Conservation (phyloP, 2,113 vertebrate species). For the Synchiropus splendidus region DNA sequence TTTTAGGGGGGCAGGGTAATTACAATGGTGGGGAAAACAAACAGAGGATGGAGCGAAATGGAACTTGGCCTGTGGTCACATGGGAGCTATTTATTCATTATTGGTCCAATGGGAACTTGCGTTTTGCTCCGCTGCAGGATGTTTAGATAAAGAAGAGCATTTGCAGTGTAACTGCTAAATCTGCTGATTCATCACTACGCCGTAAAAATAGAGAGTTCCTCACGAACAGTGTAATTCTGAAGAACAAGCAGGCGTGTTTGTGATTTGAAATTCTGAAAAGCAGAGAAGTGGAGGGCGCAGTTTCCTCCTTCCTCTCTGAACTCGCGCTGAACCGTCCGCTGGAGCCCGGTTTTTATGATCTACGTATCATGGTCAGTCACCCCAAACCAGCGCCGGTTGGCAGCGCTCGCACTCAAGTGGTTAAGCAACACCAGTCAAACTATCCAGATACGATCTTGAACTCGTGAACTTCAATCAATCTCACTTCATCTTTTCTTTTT, state of each 20-base stretch:
- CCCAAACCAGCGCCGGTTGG: conserved; percentile 60
- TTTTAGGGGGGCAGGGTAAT: conserved; percentile 48
- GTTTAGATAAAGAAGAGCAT: conserved; percentile 41
- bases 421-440: conserved; percentile 52
- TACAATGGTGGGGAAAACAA: conserved; percentile 65
- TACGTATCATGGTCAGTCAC: conserved; percentile 55
- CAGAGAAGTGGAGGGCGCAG: conserved; percentile 15
- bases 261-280: conserved; percentile 29
- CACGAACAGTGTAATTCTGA: conserved; percentile 9
- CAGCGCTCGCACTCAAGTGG: conserved; percentile 50
- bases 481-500: conserved; percentile 31
- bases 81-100: conserved; percentile 64
- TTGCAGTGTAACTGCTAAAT: conserved; percentile 17
- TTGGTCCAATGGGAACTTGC: conserved; percentile 47
- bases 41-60: conserved; percentile 54
- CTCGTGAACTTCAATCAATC: conserved; percentile 51
- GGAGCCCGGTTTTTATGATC: conserved; percentile 51
- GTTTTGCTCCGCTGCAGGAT: conserved; percentile 51
- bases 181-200: conserved; percentile 35
- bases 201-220: conserved; percentile 2
- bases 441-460: conserved; percentile 52
- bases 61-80: conserved; percentile 53
- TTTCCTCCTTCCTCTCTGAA: conserved; percentile 42
- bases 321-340: conserved; percentile 52
- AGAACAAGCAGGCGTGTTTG: conserved; percentile 2